Evolutionary conservation across 2,888 invertebrate genomes (phyloP).

Genomic region (Melikaiella ostensackeni): DNA sequence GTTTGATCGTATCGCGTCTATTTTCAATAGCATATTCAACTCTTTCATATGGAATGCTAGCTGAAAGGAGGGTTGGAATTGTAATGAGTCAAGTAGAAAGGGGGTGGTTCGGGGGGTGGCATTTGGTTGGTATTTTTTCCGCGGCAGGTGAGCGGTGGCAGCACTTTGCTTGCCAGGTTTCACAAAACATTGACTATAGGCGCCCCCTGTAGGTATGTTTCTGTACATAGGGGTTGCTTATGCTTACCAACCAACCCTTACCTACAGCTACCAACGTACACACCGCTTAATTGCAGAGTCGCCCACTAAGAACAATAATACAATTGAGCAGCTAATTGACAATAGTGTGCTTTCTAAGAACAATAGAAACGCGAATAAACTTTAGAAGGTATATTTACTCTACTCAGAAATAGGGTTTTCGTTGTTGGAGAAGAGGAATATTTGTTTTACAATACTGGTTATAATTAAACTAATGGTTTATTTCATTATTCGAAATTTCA

Average conservation of each 20-base stretch:
- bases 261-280: conserved; percentile 61
- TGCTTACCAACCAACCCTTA: conserved; percentile 59
- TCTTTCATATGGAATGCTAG: too few relatives aligned
- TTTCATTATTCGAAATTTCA: not conserved
- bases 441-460: not conserved
- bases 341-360: conserved; percentile 8
- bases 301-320: conserved; percentile 11
- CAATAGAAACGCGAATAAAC: conserved; percentile 24
- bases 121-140: conserved; percentile 49
- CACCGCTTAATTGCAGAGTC: conserved; percentile 55
- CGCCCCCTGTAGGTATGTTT: conserved; percentile 63
- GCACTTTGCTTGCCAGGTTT: conserved; percentile 46
- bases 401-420: not conserved
- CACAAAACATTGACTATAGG: conserved; percentile 58
- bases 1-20: too few relatives aligned
- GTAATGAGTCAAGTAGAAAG: conserved; percentile 22
- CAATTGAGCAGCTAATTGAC: conserved; percentile 4
- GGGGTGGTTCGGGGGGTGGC: not conserved
- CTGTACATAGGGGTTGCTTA: conserved; percentile 46
- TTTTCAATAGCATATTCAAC: too few relatives aligned
- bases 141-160: conserved; percentile 48
- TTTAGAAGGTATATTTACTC: conserved; percentile 9
- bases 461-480: not conserved
- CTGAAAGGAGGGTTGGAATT: too few relatives aligned
- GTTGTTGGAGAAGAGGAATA: not conserved